Base-by-base conservation (phyloP, 2,888 invertebrate genomes). In the Ochropleura leucogaster region DNA sequence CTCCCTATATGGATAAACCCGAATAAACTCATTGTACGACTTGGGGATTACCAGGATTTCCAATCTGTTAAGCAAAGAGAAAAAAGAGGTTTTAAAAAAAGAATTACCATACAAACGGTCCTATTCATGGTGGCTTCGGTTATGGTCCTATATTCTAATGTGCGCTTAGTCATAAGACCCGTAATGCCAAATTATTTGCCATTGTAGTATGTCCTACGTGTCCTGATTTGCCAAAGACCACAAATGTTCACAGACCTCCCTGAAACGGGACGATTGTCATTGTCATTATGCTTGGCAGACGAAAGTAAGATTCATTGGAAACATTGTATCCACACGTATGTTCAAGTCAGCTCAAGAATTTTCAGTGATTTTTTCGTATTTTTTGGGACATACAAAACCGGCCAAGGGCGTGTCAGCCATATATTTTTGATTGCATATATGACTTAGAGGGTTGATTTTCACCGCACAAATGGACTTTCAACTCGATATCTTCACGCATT, bases 81-180 rank as follows among this genome's bases (percentile, higher is more conserved):
- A 16, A 16, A 53, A 3, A 30, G 3, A 16, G 46, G 10, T 10
- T 30, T 9, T 59, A 42, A 10, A 47, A 62, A 51, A 74, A 49
- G 10, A 12, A 66, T 73, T 73, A 73, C 5, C 65, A 66, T 51
- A 66, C 30, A 73, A 74, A 74, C 51, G 44, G 73, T 6, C 12
- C 46, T 74, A 74, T 74, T 74, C 59, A 60, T 12, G 5, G 7
- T 4, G 49, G 12, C 49, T 73, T 14, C 20, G 42, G 7, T 20
- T 49, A 16, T 69, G 69, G 14, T 49, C 59, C 14, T 68, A 16
- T 57, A 42, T 60, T 44, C 12, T 44, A 62, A n/a, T n/a, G 3
- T 44, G 6, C 14, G 9, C n/a, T 67, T 53, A 71, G 70, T 53
- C 70, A 70, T 44, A 44, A 18, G 2, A 10, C 14, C n/a, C 10